Evolutionary conservation across 1,140 invertebrate species (phyloP).

Genomic region (Zaprionus taronus): DNA sequence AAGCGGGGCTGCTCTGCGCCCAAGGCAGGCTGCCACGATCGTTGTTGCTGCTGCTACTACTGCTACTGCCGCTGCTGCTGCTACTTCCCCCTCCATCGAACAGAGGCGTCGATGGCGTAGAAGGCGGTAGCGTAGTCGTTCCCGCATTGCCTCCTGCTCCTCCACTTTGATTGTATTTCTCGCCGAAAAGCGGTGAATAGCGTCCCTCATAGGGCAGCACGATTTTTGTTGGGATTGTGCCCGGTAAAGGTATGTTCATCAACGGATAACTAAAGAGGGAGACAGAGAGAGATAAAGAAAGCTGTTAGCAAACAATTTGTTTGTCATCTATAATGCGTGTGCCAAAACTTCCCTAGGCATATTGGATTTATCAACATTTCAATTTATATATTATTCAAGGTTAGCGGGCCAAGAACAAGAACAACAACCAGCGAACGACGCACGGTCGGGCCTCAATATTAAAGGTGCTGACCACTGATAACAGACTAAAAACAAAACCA

Average conservation of each 20-base stretch:
- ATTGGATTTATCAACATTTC: constrained; percentile 52
- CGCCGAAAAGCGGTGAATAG: constrained; percentile 52
- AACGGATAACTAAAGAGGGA: constrained; percentile 83
- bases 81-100: constrained; percentile 49
- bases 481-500: constrained; percentile 30
- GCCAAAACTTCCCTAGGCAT: constrained; percentile 29
- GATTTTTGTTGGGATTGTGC: constrained; percentile 84
- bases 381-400: constrained; percentile 60
- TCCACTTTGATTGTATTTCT: constrained; percentile 45
- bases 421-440: constrained; percentile 8
- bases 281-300: constrained; percentile 7
- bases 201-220: constrained; percentile 77
- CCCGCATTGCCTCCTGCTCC: not conserved
- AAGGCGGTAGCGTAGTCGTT: constrained; percentile 2
- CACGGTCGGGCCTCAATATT: constrained; percentile 39
- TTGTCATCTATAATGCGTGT: constrained; percentile 60
- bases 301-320: constrained; percentile 2
- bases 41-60: constrained; percentile 17
- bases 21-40: constrained; percentile 85
- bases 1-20: constrained; percentile 86
- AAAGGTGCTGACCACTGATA: constrained; percentile 51
- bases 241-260: constrained; percentile 83
- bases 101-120: constrained; percentile 1
- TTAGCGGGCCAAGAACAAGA: constrained; percentile 55
- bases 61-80: not conserved